These are phyloP conservation scores for Bujurquina vittata DNA, from an alignment of 2,113 vertebrate genomes.

Conservation along the genomic window DNA sequence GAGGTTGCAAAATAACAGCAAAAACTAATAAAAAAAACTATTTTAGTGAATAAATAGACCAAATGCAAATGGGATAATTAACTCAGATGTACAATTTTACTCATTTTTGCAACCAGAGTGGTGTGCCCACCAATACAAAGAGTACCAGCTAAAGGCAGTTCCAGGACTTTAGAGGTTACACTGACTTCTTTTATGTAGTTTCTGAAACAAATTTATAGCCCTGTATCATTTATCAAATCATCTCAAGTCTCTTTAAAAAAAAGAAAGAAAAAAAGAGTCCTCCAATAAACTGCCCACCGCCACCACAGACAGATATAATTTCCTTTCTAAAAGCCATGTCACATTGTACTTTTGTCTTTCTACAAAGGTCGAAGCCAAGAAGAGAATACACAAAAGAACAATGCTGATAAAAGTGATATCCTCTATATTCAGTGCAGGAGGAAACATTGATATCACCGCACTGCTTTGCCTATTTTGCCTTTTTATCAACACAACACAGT, in stretches of 20 bases:
- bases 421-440: conserved; percentile 37
- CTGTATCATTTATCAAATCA: conserved; percentile 32
- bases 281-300: neutral
- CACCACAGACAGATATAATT: conserved; percentile 41
- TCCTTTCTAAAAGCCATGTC: conserved; percentile 43
- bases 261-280: neutral
- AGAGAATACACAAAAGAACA: conserved; percentile 40
- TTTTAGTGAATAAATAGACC: neutral
- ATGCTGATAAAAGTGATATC: conserved; percentile 53
- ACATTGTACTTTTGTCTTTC: conserved; percentile 36
- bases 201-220: neutral
- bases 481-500: conserved; percentile 52
- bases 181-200: neutral
- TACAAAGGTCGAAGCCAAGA: conserved; percentile 53
- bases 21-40: neutral
- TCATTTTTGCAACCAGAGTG: neutral
- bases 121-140: neutral
- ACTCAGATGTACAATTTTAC: neutral
- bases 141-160: neutral
- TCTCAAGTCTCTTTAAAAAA: conserved; percentile 22
- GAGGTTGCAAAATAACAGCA: neutral
- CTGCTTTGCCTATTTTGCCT: conserved; percentile 14
- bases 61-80: neutral
- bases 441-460: conserved; percentile 10
- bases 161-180: neutral